phyloP scores from a whole-genome alignment of 2,888 invertebrate species.

The Willowsia nigromaculata region DNA sequence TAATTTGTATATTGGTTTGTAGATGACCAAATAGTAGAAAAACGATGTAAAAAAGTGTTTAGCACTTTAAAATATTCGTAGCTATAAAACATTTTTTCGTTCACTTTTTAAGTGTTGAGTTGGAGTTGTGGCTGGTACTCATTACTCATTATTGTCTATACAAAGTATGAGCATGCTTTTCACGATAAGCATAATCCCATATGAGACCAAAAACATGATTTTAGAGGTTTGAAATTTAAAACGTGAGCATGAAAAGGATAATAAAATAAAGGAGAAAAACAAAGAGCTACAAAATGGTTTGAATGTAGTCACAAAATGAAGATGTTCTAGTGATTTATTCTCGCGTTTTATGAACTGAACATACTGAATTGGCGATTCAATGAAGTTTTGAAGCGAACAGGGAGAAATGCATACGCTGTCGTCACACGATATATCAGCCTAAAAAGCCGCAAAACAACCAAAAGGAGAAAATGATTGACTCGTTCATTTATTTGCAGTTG shows the following conservation, averaged over 20 bases:
- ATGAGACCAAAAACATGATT: neutral
- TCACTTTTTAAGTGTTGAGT: neutral
- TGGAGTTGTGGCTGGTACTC: neutral
- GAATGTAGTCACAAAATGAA: conserved; percentile 9
- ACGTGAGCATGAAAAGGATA: conserved; percentile 20
- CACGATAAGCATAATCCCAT: conserved; percentile 17
- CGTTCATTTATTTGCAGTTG: too few species aligned
- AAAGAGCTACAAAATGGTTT: neutral
- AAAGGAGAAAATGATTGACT: neutral
- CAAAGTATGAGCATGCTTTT: neutral
- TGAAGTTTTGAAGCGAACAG: neutral
- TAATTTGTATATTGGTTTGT: conserved; percentile 3
- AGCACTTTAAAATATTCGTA: neutral
- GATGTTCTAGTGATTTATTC: conserved; percentile 21
- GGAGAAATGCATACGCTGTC: neutral
- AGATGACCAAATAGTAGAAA: neutral
- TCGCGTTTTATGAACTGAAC: neutral
- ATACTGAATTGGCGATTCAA: neutral
- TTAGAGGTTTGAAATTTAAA: conserved; percentile 33
- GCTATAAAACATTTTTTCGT: neutral
- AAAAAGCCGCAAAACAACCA: neutral
- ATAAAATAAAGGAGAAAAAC: conserved; percentile 22
- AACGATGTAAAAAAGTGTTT: neutral
- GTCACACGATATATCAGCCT: neutral
- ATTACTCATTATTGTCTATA: conserved; percentile 5